Evolutionary conservation across 2,888 invertebrate species (phyloP), one percentile per base, ranked within the genome.

Genomic region (Andrena hattorfiana): DNA sequence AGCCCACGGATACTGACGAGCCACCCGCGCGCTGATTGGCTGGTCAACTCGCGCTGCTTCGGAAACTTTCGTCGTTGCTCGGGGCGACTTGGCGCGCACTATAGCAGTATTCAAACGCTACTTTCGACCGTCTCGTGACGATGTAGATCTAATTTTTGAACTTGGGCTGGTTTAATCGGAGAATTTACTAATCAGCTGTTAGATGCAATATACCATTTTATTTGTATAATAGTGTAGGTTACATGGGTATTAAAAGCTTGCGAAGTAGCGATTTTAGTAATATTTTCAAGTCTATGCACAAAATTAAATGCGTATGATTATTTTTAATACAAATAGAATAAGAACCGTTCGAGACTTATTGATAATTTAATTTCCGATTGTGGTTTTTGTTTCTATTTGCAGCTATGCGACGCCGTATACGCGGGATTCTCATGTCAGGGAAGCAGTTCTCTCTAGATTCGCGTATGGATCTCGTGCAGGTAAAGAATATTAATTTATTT

Each of bases 361-460:
- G 26, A 23, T 10, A 56, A 56, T 23, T 10, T 20, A n/a, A 28
- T 28, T 23, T 42, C 4, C 13, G 23, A 32, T 16, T 59, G 7
- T n/a, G 68, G 0, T 16, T 20, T 2, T 10, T 23, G 0, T 26
- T 56, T 70, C 30, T 59, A n/a, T 73, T 73, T 76, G 90, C 94
- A 95, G 98, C 97, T 66, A 97, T 98, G 96, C 95, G 98, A 42
- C 96, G 98, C 23, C 96, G 98, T 63, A 97, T 98, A 86, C 96
- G 97, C 32, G 98, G 98, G 8, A 98, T 98, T 93, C 95, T 98
- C 90, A 97, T 98, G 97, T 97, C 97, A 1, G 98, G 98, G 51
- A 98, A 98, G 94, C 98, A 98, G 94, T 98, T 97, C 94, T 98
- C 98, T 0, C 94, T 98, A 88, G 98, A 98, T 94, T 98, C 98